phyloP scores from a whole-genome alignment of 2,888 invertebrate genomes.

The Meandrusa payeni region DNA sequence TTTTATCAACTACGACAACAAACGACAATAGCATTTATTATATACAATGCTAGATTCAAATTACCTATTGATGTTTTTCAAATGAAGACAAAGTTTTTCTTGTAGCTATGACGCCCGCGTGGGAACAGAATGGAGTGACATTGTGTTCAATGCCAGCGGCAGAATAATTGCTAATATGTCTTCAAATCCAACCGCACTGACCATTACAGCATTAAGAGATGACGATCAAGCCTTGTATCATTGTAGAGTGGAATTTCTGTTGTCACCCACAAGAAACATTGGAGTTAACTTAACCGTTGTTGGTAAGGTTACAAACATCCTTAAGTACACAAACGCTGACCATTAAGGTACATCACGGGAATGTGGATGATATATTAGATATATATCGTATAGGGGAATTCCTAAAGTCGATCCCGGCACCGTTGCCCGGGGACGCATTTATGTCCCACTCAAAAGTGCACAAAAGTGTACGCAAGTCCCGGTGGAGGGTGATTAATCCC shows the following conservation, averaged over 20 bases:
- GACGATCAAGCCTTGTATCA: slow-evolving; percentile 77
- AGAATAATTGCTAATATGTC: slow-evolving; percentile 50
- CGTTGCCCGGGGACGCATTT: no score
- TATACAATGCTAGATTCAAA: neutral
- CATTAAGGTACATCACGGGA: no score
- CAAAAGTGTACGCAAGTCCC: no score
- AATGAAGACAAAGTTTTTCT: slow-evolving; percentile 16
- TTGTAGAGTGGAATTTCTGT: slow-evolving; percentile 81
- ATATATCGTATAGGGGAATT: no score
- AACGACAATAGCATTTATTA: slow-evolving; percentile 1
- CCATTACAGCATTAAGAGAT: slow-evolving; percentile 50
- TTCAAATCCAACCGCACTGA: slow-evolving; percentile 51
- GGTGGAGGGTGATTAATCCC: no score
- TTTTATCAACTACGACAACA: neutral
- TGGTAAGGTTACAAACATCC: slow-evolving; percentile 32
- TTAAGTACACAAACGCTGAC: no score
- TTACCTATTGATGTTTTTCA: neutral
- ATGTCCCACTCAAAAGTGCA: no score
- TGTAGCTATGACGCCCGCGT: slow-evolving; percentile 67
- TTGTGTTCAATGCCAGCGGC: slow-evolving; percentile 53
- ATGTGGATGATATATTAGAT: no score
- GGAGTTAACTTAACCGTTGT: slow-evolving; percentile 77
- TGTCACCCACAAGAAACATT: slow-evolving; percentile 78
- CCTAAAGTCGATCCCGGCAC: no score
- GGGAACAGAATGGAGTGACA: slow-evolving; percentile 61